These are phyloP conservation scores for Notarius quadriscutis DNA, from an alignment of 2,113 vertebrate genomes.

Conservation along the genomic window DNA sequence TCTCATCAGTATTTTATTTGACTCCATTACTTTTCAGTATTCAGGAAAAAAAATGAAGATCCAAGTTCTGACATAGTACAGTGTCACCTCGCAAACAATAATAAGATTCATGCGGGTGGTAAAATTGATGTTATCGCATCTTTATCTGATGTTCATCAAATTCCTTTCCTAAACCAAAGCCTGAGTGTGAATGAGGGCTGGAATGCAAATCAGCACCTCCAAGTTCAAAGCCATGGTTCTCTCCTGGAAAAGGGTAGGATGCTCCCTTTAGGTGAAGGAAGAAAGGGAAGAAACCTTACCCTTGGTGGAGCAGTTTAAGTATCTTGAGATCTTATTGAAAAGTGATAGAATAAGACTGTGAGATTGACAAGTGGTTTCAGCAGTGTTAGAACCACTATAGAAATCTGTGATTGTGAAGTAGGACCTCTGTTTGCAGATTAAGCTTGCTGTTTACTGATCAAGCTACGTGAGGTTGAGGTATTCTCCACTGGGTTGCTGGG, in stretches of 20 bases:
- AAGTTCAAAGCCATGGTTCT: neutral
- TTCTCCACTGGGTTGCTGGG: neutral
- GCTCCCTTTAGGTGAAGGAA: neutral
- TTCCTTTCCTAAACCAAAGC: neutral
- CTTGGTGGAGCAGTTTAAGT: neutral
- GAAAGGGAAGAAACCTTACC: neutral
- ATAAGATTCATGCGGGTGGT: neutral
- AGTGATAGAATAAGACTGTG: neutral
- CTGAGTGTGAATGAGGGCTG: neutral
- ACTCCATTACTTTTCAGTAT: neutral
- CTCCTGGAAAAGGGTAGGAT: neutral
- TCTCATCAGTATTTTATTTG: neutral
- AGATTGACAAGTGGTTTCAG: neutral
- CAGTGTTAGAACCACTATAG: neutral
- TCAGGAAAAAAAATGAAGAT: neutral
- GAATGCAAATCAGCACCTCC: neutral
- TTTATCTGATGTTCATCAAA: neutral
- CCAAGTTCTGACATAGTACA: neutral
- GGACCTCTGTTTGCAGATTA: neutral
- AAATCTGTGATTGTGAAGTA: neutral
- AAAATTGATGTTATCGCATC: neutral
- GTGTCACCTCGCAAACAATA: neutral
- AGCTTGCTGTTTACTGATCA: neutral
- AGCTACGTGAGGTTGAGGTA: neutral
- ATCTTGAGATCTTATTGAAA: neutral